These are phyloP conservation scores for Ceryle rudis DNA, from an alignment of 2,797 vertebrate species.

Conservation along the genomic window DNA sequence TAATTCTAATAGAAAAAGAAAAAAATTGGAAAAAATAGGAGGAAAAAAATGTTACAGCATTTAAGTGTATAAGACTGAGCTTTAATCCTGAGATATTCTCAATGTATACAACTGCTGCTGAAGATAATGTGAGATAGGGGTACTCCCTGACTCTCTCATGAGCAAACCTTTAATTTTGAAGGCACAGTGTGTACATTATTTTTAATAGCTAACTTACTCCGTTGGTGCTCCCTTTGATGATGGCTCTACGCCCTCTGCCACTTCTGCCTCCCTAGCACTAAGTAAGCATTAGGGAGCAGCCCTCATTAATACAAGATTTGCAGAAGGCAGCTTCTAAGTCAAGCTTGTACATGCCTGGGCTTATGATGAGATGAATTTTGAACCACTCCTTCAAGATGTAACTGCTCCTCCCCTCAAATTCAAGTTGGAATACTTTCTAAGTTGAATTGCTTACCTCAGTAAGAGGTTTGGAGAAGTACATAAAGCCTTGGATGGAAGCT, in stretches of 20 bases:
- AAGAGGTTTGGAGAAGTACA: not conserved
- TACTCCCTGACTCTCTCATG: not conserved
- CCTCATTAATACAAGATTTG: conserved; percentile 38
- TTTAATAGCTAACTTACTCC: conserved; percentile 52
- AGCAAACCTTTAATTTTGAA: conserved; percentile 41
- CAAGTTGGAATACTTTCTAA: not conserved
- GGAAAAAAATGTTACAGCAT: not conserved
- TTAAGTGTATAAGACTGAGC: not conserved
- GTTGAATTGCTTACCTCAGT: not conserved
- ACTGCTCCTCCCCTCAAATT: conserved; percentile 13
- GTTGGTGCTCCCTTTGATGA: conserved; percentile 55
- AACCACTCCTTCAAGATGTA: conserved; percentile 8
- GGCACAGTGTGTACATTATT: not conserved
- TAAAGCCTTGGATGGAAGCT: not conserved
- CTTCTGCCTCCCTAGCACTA: not conserved
- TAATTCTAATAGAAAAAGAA: not conserved
- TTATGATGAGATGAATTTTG: not conserved
- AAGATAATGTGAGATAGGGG: conserved; percentile 13
- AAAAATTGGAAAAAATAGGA: not conserved
- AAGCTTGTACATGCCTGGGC: conserved; percentile 30
- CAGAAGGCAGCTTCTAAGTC: conserved; percentile 19
- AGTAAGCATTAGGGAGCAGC: conserved; percentile 34
- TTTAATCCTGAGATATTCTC: not conserved
- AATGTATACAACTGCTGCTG: not conserved
- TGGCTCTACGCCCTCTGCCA: not conserved